Conservation (phyloP, 2,888 invertebrate genomes). For the Watsonalla cultraria region DNA sequence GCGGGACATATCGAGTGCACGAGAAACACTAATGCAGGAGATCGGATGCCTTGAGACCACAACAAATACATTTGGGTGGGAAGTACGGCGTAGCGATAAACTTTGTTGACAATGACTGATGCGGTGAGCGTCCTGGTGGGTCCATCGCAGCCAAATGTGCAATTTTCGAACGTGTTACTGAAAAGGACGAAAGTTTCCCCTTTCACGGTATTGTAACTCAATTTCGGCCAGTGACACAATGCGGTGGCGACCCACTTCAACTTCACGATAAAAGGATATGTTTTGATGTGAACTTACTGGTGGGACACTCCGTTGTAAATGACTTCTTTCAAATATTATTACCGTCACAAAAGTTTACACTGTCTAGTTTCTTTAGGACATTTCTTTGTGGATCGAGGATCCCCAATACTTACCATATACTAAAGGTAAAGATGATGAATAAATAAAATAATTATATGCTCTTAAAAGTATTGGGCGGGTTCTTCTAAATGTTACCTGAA, state of each 20-base stretch:
- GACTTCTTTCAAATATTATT: constrained; percentile 11
- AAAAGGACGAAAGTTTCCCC: constrained; percentile 43
- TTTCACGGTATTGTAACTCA: constrained; percentile 50
- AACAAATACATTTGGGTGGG: constrained; percentile 62
- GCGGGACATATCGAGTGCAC: constrained; percentile 29
- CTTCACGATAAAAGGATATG: constrained; percentile 27
- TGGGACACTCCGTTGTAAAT: constrained; percentile 21
- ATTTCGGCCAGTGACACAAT: constrained; percentile 52
- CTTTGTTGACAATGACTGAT: constrained; percentile 74
- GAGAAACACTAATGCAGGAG: constrained; percentile 2
- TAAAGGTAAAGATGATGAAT: neutral
- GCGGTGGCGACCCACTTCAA: constrained; percentile 42
- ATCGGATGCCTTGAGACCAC: constrained; percentile 43
- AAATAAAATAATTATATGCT: neutral
- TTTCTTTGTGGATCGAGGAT: neutral
- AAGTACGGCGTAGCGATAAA: constrained; percentile 47
- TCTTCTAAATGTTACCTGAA: neutral
- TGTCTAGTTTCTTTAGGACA: neutral
- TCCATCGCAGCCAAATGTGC: constrained; percentile 43
- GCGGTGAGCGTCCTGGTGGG: constrained; percentile 28
- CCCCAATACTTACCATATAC: neutral
- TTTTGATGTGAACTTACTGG: constrained; percentile 41
- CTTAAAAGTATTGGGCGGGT: too few relatives aligned
- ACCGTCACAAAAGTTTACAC: neutral
- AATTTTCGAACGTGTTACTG: constrained; percentile 53